Evolutionary conservation across 1,140 invertebrate genomes (phyloP), one percentile per base, ranked within the genome.

Genomic region (Pseudomyrmex sp.): DNA sequence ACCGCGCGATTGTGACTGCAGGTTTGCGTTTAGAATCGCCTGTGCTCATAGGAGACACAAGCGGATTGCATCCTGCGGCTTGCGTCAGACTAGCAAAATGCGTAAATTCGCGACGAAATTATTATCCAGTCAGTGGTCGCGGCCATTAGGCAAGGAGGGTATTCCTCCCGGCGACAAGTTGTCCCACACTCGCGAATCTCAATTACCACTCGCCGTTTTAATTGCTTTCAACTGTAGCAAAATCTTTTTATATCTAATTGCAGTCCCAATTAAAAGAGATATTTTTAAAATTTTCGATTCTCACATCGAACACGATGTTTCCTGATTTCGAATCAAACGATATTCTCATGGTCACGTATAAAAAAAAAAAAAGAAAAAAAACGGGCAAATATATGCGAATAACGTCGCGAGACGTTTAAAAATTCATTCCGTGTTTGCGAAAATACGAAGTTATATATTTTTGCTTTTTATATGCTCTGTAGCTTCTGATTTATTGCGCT

Each of bases 41-140:
- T 2, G 26, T 3, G 61, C 48, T 20, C 54, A 18, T 44, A 2
- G 70, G 44, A 58, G 20, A n/a, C 44, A n/a, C 15, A 59, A 80
- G 12, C 46, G 18, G n/a, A 70, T 80, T 59, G 23, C 23, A 15
- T 9, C 50, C 13, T 0, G 23, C 5, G 35, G 5, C 50, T 69
- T 70, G 52, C 75, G 35, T 59, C 65, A 79, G 35, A 80, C 44
- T 35, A 35, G 35, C 35, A 35, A 35, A 35, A 20, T 35, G 44
- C 12, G 7, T 59, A 62, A 69, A 79, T 79, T 54, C 13, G 10
- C n/a, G 5, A 15, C 46, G 35, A 35, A 70, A 70, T 70, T 18
- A 12, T 7, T 23, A 35, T 77, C 12, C 18, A 8, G 20, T 3
- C 52, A 13, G 9, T 15, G 44, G 44, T 48, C n/a, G 3, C 12